Base-by-base conservation (phyloP, 2,113 vertebrate species). In the Columba janthina region DNA sequence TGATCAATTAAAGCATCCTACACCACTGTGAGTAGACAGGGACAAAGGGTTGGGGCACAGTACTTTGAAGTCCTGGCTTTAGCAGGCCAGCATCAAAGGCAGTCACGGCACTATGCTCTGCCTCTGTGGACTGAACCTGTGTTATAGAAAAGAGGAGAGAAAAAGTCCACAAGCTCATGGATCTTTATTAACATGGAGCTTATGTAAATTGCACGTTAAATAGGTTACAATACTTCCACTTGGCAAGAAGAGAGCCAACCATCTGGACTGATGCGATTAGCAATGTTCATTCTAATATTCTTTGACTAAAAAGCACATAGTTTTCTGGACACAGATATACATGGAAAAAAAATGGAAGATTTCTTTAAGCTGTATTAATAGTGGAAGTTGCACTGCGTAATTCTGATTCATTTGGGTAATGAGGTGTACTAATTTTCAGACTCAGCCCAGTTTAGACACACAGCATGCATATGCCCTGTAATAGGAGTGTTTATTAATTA, bases 191-290 rank as follows among this genome's bases (percentile, higher is more conserved):
- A 94, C 90, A 81, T 64, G 34, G 83, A 96, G 80, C 82, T 91
- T 95, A 96, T 83, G 85, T 87, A 97, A 96, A 97, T 91, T 74
- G 91, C 91, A 95, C 85, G 90, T 96, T 94, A 97, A 97, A 94
- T 92, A 87, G 87, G 93, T 90, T 96, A 93, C 94, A 95, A 84
- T 94, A 88, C 92, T 96, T 92, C 79, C 86, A 91, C 91, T 97
- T 97, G 97, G 96, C 97, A 97, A 89, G 91, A 92, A 93, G 89
- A 94, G 61, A 94, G 50, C 67, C 85, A 94, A 67, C 97, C 97
- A 97, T 97, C 97, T 97, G 97, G 94, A 90, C 95, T 97, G 93
- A 96, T 92, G 94, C 95, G 96, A 97, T 97, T 97, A 97, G 95
- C 93, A 85, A 70, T 92, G 96, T 97, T 96, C 93, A 91, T 97